Base-by-base conservation (phyloP, 1,140 invertebrate genomes). In the Stenopsyche tienmushanensis region DNA sequence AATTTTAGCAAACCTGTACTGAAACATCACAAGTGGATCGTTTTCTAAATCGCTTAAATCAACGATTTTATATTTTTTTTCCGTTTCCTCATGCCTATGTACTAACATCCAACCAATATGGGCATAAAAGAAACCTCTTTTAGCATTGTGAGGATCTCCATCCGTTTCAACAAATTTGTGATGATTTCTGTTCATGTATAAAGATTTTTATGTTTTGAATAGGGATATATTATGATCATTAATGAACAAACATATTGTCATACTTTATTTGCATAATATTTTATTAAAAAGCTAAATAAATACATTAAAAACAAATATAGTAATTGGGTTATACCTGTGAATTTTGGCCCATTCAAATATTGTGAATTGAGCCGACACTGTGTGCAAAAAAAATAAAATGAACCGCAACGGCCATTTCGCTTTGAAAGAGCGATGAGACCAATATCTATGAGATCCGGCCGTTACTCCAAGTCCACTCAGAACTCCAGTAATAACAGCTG, bases 31-130 rank as follows among this genome's bases (percentile, higher is more conserved):
- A 0, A 96, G 80, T 0, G 90, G 88, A 81, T 96, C 92, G 1
- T 80, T 79, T 10, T 80, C 59, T 8, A 96, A 80, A 72, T 97
- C 94, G 17, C 79, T 85, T 77, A 95, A 84, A 75, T 96, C 91
- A 9, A 96, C 79, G 62, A 83, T 79, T 15, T 79, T 80, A 3
- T 93, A 93, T 71, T 87, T 88, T 18, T 76, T 78, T 20, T 86
- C 81, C 1, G 96, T 90, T 60, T 93, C 87, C 0, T 91, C 90
- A 77, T 94, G 92, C 76, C 96, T 96, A 52, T 85, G 82, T 79
- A 86, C 83, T 85, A 92, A 85, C 69, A 96, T 80, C 94, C 94
- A 97, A 1, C 94, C 94, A 25, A 96, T 86, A 72, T 96, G 94
- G 0, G 93, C 80, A 77, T 95, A 97, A 79, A 95, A 96, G 77